phyloP scores from a whole-genome alignment of 2,888 invertebrate genomes.

The Andrena dorsata region DNA sequence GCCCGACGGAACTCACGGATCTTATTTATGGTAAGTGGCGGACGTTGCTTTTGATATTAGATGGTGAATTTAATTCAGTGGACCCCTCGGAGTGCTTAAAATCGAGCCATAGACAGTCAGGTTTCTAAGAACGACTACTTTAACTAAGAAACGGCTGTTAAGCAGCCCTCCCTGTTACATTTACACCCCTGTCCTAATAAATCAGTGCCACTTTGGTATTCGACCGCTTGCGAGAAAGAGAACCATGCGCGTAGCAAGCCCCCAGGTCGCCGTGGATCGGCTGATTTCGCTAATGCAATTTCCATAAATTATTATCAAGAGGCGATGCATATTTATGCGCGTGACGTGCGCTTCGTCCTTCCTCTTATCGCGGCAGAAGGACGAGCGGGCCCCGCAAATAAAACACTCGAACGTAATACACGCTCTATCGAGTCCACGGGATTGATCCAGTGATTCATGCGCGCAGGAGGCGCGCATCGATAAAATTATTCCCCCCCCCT shows the following conservation, averaged over 20 bases:
- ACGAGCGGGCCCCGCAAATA: conserved; percentile 44
- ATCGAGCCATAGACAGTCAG: too few species aligned
- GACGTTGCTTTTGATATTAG: not conserved
- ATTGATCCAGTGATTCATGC: conserved; percentile 29
- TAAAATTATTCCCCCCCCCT: conserved; percentile 12
- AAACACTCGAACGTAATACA: conserved; percentile 25
- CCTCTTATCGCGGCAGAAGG: conserved; percentile 60
- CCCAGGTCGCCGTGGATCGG: not conserved
- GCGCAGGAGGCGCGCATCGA: conserved; percentile 9
- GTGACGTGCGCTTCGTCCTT: conserved; percentile 54
- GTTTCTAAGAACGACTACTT: too few species aligned
- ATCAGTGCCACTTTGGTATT: not conserved
- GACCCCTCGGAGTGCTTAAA: too few species aligned
- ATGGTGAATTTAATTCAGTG: too few species aligned
- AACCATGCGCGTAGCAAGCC: not conserved
- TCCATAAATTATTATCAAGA: conserved; percentile 42
- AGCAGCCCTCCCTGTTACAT: not conserved
- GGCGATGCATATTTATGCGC: conserved; percentile 47
- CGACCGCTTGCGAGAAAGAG: not conserved
- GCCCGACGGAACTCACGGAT: not conserved
- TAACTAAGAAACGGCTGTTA: too few species aligned
- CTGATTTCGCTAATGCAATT: conserved; percentile 43
- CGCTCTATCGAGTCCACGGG: conserved; percentile 1
- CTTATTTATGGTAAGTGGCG: not conserved
- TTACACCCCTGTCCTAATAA: not conserved